Percentiles rank a stretch among this genome's conserved stretches.
Evolutionary conservation across 2,888 invertebrate genomes (phyloP).

Genomic region (Drosophila niveifrons): DNA sequence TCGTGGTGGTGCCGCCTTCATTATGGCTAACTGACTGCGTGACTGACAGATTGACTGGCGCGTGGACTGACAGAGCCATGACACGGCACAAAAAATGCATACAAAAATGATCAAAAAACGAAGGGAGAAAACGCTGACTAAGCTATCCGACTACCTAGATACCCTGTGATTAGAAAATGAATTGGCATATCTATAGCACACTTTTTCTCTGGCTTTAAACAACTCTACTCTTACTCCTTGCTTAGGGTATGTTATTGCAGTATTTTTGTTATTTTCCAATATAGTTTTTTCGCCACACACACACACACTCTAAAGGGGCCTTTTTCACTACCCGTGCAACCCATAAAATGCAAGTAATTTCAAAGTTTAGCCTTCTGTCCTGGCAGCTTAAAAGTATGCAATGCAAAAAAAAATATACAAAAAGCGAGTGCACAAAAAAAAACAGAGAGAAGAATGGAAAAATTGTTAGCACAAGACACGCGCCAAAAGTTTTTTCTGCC

Average conservation of each 20-base stretch:
- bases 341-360: constrained; percentile 76
- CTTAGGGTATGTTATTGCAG: constrained; percentile 24
- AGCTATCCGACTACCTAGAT: constrained; percentile 2
- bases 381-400: constrained; percentile 63
- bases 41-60: constrained; percentile 78
- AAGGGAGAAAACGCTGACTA: neutral
- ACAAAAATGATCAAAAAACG: constrained; percentile 3
- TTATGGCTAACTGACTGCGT: constrained; percentile 77
- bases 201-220: neutral
- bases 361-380: constrained; percentile 60
- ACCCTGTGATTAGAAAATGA: constrained; percentile 11
- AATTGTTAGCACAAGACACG: constrained; percentile 72
- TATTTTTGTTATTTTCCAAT: constrained; percentile 55
- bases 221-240: neutral
- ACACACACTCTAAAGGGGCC: constrained; percentile 10
- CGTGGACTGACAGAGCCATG: constrained; percentile 67
- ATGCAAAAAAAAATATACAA: constrained; percentile 11
- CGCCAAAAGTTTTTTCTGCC: constrained; percentile 60
- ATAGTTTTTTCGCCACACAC: constrained; percentile 34
- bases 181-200: constrained; percentile 1
- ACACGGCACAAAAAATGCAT: constrained; percentile 66
- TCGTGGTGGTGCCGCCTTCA: constrained; percentile 53
- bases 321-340: neutral
- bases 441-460: constrained; percentile 40
- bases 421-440: neutral